These are phyloP conservation scores for Etheostoma perlongum DNA, from an alignment of 2,797 vertebrate genomes.

Conservation along the genomic window DNA sequence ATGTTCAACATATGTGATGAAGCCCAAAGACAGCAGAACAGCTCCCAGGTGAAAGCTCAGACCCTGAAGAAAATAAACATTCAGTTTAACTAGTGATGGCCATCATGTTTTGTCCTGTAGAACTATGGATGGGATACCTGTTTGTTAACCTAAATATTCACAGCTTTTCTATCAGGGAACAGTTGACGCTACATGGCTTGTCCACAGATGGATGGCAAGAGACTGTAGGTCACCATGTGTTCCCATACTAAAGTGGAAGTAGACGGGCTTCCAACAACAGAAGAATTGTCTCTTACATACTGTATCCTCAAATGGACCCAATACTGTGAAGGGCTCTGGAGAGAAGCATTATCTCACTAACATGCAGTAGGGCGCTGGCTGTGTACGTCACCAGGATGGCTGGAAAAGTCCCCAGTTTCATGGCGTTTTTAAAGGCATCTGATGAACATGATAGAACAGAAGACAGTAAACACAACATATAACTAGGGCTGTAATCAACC, in stretches of 20 bases:
- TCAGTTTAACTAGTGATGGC: not conserved
- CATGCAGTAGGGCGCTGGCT: slow-evolving; percentile 91
- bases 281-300: not conserved
- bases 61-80: slow-evolving; percentile 80
- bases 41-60: slow-evolving; percentile 94
- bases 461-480: slow-evolving; percentile 7
- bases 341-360: slow-evolving; percentile 75
- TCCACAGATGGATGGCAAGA: not conserved
- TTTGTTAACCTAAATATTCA: not conserved
- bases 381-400: slow-evolving; percentile 93
- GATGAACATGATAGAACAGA: slow-evolving; percentile 36
- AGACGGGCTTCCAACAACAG: not conserved
- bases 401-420: slow-evolving; percentile 90
- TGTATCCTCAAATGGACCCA: not conserved
- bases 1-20: slow-evolving; percentile 94
- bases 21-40: slow-evolving; percentile 91
- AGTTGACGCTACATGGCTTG: fast-evolving
- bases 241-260: not conserved
- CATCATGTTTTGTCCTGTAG: not conserved
- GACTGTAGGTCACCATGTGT: not conserved
- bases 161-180: not conserved
- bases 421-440: slow-evolving; percentile 93
- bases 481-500: too few species aligned
- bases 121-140: not conserved
- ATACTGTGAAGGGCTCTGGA: not conserved